A percentile compares a stretch with the other conserved stretches of the same genome.
Conservation (phyloP, 2,797 vertebrate genomes). For the Centroberyx gerrardi region DNA sequence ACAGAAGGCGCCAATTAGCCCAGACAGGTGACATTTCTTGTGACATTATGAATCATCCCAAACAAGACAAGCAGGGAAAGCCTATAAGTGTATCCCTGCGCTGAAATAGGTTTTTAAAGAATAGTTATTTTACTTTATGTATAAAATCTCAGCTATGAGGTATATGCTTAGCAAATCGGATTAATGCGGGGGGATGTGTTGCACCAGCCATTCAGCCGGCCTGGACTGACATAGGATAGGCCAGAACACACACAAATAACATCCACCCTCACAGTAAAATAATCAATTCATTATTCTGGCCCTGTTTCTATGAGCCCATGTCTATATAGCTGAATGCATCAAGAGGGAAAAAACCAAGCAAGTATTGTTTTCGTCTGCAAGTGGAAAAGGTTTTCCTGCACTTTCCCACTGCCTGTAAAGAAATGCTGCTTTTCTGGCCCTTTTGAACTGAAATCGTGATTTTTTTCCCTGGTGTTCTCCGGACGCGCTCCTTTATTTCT, state of each 20-base stretch:
- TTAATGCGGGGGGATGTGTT: slow-evolving; percentile 63
- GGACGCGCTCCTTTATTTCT: slow-evolving; percentile 91
- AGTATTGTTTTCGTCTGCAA: slow-evolving; percentile 90
- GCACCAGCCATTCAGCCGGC: slow-evolving; percentile 60
- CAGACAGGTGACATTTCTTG: slow-evolving; percentile 91
- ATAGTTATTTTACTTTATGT: slow-evolving; percentile 59
- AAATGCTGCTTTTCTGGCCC: slow-evolving; percentile 93
- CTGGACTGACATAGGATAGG: slow-evolving; percentile 22
- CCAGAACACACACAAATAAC: slow-evolving; percentile 72
- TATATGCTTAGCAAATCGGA: slow-evolving; percentile 60
- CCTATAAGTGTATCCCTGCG: slow-evolving; percentile 10
- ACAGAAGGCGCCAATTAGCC: slow-evolving; percentile 87
- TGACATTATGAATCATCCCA: slow-evolving; percentile 81
- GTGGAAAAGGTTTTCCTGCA: slow-evolving; percentile 90
- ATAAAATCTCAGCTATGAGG: background rate
- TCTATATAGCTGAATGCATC: slow-evolving; percentile 76
- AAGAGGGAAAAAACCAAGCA: slow-evolving; percentile 79
- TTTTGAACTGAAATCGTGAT: slow-evolving; percentile 94
- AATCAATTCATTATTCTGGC: slow-evolving; percentile 78
- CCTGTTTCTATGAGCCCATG: slow-evolving; percentile 67
- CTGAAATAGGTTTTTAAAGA: slow-evolving; percentile 57
- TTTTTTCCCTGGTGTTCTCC: slow-evolving; percentile 93
- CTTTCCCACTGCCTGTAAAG: slow-evolving; percentile 97
- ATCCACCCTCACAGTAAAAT: slow-evolving; percentile 79
- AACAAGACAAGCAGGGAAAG: slow-evolving; percentile 77